A percentile compares a stretch with the other conserved stretches of the same genome.
phyloP scores from a whole-genome alignment of 2,797 vertebrate genomes.

The Poliocrania exsul region DNA sequence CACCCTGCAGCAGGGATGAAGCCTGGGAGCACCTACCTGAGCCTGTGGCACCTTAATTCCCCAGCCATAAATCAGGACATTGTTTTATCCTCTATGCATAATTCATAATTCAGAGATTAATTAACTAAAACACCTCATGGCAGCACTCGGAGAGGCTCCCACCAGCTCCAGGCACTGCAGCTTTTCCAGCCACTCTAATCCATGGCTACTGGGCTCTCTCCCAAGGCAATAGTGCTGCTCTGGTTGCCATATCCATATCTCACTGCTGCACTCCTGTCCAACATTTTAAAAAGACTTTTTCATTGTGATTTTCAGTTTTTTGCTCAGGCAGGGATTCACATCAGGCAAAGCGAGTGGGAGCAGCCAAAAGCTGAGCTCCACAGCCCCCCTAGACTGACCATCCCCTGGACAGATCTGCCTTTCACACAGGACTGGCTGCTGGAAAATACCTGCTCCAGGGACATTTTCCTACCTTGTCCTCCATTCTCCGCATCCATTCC shows the following conservation, averaged over 20 bases:
- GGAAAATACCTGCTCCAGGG: background rate
- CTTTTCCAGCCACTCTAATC: background rate
- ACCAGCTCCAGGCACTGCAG: background rate
- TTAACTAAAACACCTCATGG: background rate
- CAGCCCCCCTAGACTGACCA: background rate
- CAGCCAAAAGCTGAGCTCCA: fast-evolving
- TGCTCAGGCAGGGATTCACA: background rate
- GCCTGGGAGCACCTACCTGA: background rate
- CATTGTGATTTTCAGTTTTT: background rate
- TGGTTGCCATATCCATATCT: background rate
- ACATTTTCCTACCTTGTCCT: background rate
- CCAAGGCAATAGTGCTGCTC: background rate
- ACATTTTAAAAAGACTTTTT: background rate
- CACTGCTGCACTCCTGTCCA: background rate
- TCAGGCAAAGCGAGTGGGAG: background rate
- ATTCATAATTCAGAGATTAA: background rate
- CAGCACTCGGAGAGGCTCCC: background rate
- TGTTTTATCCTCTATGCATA: background rate
- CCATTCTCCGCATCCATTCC: background rate
- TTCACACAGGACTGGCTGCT: background rate
- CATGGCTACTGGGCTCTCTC: background rate
- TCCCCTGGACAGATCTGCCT: background rate
- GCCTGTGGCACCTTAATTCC: background rate
- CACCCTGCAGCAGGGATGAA: background rate
- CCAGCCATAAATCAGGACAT: background rate